Evolutionary conservation across 2,888 invertebrate species (phyloP).

Genomic region (Nomada flava): DNA sequence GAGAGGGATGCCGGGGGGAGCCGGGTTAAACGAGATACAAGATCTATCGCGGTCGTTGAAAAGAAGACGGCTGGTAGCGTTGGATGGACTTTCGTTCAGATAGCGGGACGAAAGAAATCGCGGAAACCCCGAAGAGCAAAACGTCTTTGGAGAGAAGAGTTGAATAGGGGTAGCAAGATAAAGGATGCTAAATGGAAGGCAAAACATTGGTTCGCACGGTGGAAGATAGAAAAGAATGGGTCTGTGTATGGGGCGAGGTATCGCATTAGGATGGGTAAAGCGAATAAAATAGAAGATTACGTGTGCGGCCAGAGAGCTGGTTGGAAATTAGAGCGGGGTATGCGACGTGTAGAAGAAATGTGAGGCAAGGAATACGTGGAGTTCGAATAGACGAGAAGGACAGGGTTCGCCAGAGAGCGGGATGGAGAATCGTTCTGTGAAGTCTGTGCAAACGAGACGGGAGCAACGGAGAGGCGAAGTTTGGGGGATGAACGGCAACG

Average conservation of each 20-base stretch:
- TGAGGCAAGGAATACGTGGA: conserved; percentile 52
- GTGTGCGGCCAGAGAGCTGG: conserved; percentile 49
- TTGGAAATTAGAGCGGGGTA: conserved; percentile 51
- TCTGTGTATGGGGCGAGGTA: conserved; percentile 14
- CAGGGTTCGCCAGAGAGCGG: conserved; percentile 1
- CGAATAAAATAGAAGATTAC: conserved; percentile 56
- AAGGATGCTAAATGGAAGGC: conserved; percentile 43
- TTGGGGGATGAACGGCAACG: conserved; percentile 27
- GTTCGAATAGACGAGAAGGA: conserved; percentile 14
- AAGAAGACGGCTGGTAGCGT: not conserved
- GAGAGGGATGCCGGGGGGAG: not conserved
- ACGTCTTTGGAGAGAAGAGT: not conserved
- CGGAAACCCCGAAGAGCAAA: conserved; percentile 1
- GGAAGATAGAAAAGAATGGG: conserved; percentile 7
- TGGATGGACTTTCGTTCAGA: conserved; percentile 1
- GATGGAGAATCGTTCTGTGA: conserved; percentile 45
- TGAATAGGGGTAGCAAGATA: conserved; percentile 35
- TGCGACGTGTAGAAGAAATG: conserved; percentile 42
- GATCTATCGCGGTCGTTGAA: conserved; percentile 1
- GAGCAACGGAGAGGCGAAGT: conserved; percentile 13
- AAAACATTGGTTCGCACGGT: conserved; percentile 37
- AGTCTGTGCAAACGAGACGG: conserved; percentile 48
- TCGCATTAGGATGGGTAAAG: conserved; percentile 39
- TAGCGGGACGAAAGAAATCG: conserved; percentile 30
- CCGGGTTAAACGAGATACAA: conserved; percentile 24